Evolutionary conservation across 2,888 invertebrate species (phyloP), one percentile per base, ranked within the genome.

Genomic region (Acanthosepion pharaonis): DNA sequence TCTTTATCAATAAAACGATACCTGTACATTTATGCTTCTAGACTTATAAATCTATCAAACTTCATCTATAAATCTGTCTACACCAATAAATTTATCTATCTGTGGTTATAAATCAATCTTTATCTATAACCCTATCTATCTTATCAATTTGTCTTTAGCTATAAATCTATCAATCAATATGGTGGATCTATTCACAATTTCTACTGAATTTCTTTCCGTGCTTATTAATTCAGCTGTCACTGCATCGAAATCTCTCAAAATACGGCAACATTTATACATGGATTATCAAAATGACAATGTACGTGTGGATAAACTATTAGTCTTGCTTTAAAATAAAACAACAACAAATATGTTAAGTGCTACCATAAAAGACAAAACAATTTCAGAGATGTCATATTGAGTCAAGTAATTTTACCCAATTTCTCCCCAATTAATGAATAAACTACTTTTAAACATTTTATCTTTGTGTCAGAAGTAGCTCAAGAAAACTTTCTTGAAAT

Each of bases 31-130:
- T 78, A n/a, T 78, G 18, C 78, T 78, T n/a, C 4, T 78, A n/a
- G n/a, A 78, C n/a, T 78, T 78, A 78, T n/a, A 78, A 78, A 78
- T n/a, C 78, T 78, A 78, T 78, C 78, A n/a, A n/a, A 78, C 78
- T 78, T 78, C n/a, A 78, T 78, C 78, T 78, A 78, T 78, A 78
- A 78, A 78, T 78, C 78, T 78, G 78, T 78, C 78, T 78, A n/a
- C 78, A 78, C 78, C 78, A 78, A 78, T 78, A 78, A 78, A 78
- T 78, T 78, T 78, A 78, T 78, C 78, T n/a, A 78, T 78, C 78
- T 78, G n/a, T n/a, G n/a, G 78, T 78, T 78, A 78, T 78, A 78
- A 78, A 78, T 78, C 78, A 78, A 78, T 78, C 78, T 78, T 78
- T 18, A 78, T 78, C 78, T 78, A n/a, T 78, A 78, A 78, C n/a